Evolutionary conservation across 2,888 invertebrate genomes (phyloP).

Genomic region (Calameuta pallipes): DNA sequence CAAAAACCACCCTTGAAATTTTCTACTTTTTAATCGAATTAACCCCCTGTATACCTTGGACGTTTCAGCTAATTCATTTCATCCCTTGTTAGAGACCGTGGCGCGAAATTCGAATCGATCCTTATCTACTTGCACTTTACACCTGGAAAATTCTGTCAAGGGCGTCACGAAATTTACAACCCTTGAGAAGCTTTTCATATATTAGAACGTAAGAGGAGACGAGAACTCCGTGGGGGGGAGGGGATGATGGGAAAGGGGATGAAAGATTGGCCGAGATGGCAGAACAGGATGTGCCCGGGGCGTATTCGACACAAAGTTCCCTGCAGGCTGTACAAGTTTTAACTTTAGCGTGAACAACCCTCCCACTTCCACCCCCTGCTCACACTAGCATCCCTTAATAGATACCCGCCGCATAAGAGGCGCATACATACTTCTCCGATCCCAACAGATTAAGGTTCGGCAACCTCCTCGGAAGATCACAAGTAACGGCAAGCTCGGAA

Average conservation of each 20-base stretch:
- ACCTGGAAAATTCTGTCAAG: not conserved
- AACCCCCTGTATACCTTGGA: slow-evolving; percentile 23
- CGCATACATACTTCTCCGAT: slow-evolving; percentile 30
- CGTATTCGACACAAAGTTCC: slow-evolving; percentile 57
- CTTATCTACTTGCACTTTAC: too few relatives aligned
- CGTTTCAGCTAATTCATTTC: too few relatives aligned
- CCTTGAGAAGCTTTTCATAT: not conserved
- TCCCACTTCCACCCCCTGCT: not conserved
- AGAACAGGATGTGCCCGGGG: slow-evolving; percentile 52
- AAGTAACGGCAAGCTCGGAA: too few relatives aligned
- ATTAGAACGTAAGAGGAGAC: not conserved
- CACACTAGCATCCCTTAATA: slow-evolving; percentile 45
- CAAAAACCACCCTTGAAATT: slow-evolving; percentile 42
- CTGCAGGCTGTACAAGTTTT: slow-evolving; percentile 49
- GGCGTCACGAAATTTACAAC: not conserved
- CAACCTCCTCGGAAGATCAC: too few relatives aligned
- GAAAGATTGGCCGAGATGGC: slow-evolving; percentile 45
- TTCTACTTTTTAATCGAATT: slow-evolving; percentile 54
- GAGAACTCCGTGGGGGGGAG: not conserved
- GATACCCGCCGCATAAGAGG: slow-evolving; percentile 48
- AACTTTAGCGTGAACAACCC: slow-evolving; percentile 34
- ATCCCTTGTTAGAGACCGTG: too few relatives aligned
- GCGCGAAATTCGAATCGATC: too few relatives aligned
- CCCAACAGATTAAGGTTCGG: too few relatives aligned
- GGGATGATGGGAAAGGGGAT: slow-evolving; percentile 33